phyloP scores from a whole-genome alignment of 2,113 vertebrate species.

The Zapornia atra region DNA sequence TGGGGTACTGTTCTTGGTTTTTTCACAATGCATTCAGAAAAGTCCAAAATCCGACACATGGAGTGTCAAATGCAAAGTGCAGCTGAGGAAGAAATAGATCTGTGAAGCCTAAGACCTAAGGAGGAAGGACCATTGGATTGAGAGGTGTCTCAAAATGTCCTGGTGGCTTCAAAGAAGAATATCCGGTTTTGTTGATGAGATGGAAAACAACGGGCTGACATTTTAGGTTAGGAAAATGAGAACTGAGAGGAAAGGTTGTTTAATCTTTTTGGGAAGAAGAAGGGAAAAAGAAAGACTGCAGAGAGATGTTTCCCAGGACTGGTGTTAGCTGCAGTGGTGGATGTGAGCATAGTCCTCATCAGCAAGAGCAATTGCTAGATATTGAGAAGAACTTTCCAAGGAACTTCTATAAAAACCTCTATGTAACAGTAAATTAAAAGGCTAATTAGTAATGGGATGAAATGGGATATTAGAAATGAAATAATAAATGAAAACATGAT shows the following conservation, averaged over 20 bases:
- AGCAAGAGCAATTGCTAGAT: neutral
- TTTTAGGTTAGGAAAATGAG: neutral
- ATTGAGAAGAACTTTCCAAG: neutral
- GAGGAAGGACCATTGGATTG: neutral
- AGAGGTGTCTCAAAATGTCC: neutral
- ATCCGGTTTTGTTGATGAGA: neutral
- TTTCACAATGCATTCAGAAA: neutral
- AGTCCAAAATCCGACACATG: neutral
- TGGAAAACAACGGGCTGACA: neutral
- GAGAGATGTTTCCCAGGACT: neutral
- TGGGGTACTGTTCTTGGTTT: neutral
- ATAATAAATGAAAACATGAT: neutral
- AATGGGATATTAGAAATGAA: neutral
- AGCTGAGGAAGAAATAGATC: neutral
- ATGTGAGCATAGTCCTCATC: neutral
- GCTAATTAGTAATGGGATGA: neutral
- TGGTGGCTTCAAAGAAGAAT: neutral
- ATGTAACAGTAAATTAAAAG: neutral
- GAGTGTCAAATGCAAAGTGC: neutral
- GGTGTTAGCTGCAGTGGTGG: accelerated
- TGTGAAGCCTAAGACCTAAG: neutral
- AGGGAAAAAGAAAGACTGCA: neutral
- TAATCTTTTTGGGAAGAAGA: neutral
- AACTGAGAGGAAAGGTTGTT: neutral
- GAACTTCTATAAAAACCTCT: neutral